Conservation (phyloP, 1,140 invertebrate genomes). For the Drosophila tsacasi region DNA sequence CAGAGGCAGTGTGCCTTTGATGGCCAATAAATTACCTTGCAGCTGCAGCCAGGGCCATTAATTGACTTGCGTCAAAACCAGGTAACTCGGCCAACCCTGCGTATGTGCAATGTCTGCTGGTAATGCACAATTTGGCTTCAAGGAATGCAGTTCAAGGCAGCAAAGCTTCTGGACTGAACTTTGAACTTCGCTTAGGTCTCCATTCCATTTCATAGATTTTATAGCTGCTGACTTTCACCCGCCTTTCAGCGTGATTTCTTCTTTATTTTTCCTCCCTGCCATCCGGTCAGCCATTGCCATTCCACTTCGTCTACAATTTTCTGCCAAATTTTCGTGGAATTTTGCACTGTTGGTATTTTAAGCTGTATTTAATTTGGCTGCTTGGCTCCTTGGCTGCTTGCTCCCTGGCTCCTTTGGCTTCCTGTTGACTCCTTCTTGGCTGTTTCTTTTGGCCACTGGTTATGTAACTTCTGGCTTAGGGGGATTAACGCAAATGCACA, state of each 20-base stretch:
- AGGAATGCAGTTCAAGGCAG: constrained; percentile 42
- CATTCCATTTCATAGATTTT: background rate
- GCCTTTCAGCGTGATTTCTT: constrained; percentile 12
- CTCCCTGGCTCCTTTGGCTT: background rate
- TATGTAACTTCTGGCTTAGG: constrained; percentile 52
- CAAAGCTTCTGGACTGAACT: constrained; percentile 23
- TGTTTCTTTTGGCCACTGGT: constrained; percentile 21
- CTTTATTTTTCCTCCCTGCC: constrained; percentile 7
- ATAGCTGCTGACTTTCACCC: constrained; percentile 11
- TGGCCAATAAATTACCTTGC: constrained; percentile 67
- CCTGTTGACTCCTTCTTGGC: constrained; percentile 3
- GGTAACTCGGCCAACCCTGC: constrained; percentile 33
- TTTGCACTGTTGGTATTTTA: constrained; percentile 54
- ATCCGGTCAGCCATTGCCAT: constrained; percentile 39
- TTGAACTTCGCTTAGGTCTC: constrained; percentile 28
- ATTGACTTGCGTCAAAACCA: constrained; percentile 51
- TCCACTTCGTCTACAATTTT: constrained; percentile 42
- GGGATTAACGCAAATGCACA: constrained; percentile 59
- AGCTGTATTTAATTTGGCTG: constrained; percentile 63
- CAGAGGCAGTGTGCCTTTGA: constrained; percentile 20
- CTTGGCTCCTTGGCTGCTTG: background rate
- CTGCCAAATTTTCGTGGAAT: constrained; percentile 16
- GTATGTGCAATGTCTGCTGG: constrained; percentile 48
- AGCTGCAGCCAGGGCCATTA: constrained; percentile 48
- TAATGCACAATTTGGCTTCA: constrained; percentile 13